Base-by-base conservation (phyloP, 2,797 vertebrate species). In the Chaenodraco wilsoni region DNA sequence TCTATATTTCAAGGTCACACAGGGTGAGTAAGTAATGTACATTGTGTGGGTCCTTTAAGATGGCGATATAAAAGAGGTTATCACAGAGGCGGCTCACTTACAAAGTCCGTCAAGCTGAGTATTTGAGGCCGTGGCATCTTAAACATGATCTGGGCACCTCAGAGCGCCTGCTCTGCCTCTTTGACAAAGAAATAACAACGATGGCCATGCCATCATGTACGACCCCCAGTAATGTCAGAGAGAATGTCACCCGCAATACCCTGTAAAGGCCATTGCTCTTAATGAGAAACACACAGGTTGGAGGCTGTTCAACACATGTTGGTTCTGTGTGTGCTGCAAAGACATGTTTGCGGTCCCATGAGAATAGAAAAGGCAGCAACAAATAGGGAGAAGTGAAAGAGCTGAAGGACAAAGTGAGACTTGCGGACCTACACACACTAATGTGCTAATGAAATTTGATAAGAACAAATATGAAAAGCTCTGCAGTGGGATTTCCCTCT, bases 401-500 rank as follows among this genome's bases (percentile, higher is more conserved):
- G 27, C 23, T 44, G 9, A 44, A 37, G 31, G 51, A 56, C 59
- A 72, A 41, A 64, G 71, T 7, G 46, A 61, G 7, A 19, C 33
- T 62, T 57, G 56, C 41, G 15, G 14, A 41, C 50, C 15, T 45
- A 45, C 13, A 23, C 44, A 57, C 44, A 37, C 51, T 55, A 37
- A 74, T 27, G 48, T 49, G 27, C 10, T 9, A 5, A 63, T 8
- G 1, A 68, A 16, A 62, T 51, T 79, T n/a, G 70, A 67, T 71
- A 48, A 69, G 77, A 73, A 67, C 58, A 73, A 17, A 43, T 72
- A 57, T 62, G 48, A 66, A 63, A 54, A 55, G 71, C 74, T 71
- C 63, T 56, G 76, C 74, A 45, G 65, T 61, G 90, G 90, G 89
- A 84, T 90, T 92, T 90, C 91, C 92, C 91, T 92, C 84, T 68